Evolutionary conservation across 2,797 vertebrate species (phyloP).

Genomic region (Erethizon dorsatum): DNA sequence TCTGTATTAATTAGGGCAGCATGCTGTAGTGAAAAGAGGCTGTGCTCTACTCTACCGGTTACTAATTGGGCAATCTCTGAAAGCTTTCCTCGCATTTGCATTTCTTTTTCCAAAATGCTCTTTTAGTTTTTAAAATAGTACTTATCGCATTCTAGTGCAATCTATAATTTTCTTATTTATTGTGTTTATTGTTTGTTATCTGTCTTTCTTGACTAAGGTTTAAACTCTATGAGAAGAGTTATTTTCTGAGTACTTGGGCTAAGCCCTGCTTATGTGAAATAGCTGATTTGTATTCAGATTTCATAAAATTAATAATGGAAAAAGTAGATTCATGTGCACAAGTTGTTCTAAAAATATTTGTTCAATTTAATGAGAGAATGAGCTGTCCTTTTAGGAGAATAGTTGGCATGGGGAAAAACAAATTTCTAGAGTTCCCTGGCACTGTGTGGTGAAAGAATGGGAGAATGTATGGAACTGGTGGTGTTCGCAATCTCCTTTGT

Average conservation of each 20-base stretch:
- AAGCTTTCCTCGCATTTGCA: conserved; percentile 30
- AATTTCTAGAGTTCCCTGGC: neutral
- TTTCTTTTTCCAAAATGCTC: conserved; percentile 49
- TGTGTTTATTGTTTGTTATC: conserved; percentile 41
- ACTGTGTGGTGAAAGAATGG: neutral
- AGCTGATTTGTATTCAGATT: conserved; percentile 36
- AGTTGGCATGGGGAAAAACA: neutral
- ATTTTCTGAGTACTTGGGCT: conserved; percentile 2
- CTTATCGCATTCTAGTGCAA: neutral
- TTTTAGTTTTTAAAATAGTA: conserved; percentile 34
- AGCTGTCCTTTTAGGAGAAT: neutral
- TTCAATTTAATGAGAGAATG: conserved; percentile 25
- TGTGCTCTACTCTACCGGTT: conserved; percentile 38
- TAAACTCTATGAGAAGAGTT: neutral
- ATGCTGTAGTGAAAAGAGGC: conserved; percentile 40
- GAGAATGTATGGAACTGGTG: too few relatives aligned
- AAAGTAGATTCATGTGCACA: conserved; percentile 36
- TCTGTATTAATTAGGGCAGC: conserved; percentile 75
- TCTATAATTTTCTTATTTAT: conserved; percentile 58
- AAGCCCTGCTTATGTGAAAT: neutral
- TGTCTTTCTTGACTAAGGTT: conserved; percentile 20
- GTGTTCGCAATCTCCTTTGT: neutral
- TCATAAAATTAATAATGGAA: conserved; percentile 5
- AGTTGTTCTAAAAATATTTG: conserved; percentile 41
- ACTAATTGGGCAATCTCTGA: conserved; percentile 58